These are phyloP conservation scores for Meiosimyza decipiens DNA, from an alignment of 2,888 invertebrate species.

Conservation along the genomic window DNA sequence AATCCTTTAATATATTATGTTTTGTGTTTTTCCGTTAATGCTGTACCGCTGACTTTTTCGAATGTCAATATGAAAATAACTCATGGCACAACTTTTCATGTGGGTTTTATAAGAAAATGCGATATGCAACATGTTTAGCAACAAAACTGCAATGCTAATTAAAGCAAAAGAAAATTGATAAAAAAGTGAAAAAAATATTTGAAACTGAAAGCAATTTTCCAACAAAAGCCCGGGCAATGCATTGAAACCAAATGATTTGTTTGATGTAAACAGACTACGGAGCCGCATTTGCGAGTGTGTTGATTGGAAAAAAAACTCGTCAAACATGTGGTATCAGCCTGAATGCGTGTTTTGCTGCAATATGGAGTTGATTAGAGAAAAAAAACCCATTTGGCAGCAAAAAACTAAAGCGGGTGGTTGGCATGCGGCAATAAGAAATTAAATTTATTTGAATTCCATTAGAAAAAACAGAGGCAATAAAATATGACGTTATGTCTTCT, in stretches of 20 bases:
- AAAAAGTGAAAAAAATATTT: not conserved
- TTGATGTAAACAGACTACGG: not conserved
- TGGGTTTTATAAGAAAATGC: slow-evolving; percentile 30
- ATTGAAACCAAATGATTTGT: not conserved
- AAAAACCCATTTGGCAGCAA: too few species aligned
- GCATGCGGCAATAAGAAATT: too few species aligned
- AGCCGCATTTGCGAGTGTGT: too few species aligned
- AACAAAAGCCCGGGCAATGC: slow-evolving; percentile 3
- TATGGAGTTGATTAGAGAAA: too few species aligned
- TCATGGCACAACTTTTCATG: not conserved
- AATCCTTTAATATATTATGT: not conserved
- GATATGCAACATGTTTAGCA: not conserved
- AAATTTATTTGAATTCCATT: too few species aligned
- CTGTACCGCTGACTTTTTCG: not conserved
- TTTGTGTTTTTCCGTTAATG: not conserved
- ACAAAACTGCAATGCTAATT: not conserved
- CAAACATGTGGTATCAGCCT: slow-evolving; percentile 4
- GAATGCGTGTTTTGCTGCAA: not conserved
- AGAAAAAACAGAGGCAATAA: too few species aligned
- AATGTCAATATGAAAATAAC: slow-evolving; percentile 27
- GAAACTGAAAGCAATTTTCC: slow-evolving; percentile 17
- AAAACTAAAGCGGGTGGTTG: too few species aligned
- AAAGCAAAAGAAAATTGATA: slow-evolving; percentile 1
- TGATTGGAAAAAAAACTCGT: not conserved
- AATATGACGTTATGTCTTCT: too few species aligned